Percentiles rank a stretch among this genome's conserved stretches.
Evolutionary conservation across 2,888 invertebrate genomes (phyloP).

Genomic region (Andrena fulva): DNA sequence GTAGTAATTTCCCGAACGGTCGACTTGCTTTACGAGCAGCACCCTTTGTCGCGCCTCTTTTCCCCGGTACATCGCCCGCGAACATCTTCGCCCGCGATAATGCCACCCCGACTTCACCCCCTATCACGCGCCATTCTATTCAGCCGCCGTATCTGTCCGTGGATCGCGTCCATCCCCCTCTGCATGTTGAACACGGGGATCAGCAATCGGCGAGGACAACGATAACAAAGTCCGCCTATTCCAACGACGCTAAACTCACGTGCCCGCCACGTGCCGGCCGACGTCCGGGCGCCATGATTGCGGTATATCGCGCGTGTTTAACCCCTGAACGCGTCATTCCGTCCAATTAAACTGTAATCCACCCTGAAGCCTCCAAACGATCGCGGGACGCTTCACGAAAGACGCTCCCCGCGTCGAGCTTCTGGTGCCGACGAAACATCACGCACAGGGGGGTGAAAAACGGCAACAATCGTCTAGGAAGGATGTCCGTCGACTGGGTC

Average conservation of each 20-base stretch:
- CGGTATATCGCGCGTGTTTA: slow-evolving; percentile 58
- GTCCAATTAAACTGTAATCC: slow-evolving; percentile 58
- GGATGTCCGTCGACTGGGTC: neutral
- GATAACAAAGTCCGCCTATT: slow-evolving; percentile 62
- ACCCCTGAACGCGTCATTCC: slow-evolving; percentile 54
- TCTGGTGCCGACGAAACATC: neutral
- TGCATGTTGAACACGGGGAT: slow-evolving; percentile 31
- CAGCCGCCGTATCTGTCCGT: slow-evolving; percentile 32
- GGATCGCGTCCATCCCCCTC: slow-evolving; percentile 22
- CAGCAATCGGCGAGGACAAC: slow-evolving; percentile 46
- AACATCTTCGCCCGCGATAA: slow-evolving; percentile 55
- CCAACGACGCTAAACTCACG: slow-evolving; percentile 49
- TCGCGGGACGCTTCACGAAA: neutral
- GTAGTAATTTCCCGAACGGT: slow-evolving; percentile 28
- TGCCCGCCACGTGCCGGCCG: slow-evolving; percentile 59
- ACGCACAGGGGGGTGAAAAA: neutral
- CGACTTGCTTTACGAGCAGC: neutral
- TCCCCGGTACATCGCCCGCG: slow-evolving; percentile 31
- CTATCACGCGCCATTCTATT: slow-evolving; percentile 51
- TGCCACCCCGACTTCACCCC: slow-evolving; percentile 49
- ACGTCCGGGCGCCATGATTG: slow-evolving; percentile 50
- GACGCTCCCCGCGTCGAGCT: neutral
- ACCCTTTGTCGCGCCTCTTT: slow-evolving; percentile 36
- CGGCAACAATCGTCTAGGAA: neutral
- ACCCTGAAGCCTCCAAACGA: neutral